Base-by-base conservation (phyloP, 2,888 invertebrate species). In the Patella depressa region DNA sequence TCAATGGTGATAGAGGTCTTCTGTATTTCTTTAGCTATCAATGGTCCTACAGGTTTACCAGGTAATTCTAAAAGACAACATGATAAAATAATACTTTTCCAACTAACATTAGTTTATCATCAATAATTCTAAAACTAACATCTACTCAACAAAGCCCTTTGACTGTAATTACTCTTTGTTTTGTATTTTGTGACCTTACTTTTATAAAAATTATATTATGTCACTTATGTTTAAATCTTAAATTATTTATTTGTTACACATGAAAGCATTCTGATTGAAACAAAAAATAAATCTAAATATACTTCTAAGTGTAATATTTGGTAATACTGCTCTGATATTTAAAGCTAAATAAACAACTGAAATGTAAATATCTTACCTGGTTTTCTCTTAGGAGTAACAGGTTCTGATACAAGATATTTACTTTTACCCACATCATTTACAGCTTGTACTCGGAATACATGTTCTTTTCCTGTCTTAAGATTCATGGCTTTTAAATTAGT, bases 311-410 rank as follows among this genome's bases (percentile, higher is more conserved):
- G 45, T 45, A 9, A 45, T 45, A 45, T 45, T 45, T 45, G 3
- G 45, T 45, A 45, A 45, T 45, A 45, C 3, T 45, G 45, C 45
- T 45, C 7, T 9, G 45, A 45, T 9, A 45, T 45, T 45, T 45
- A 9, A 45, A 45, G 7, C 45, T 45, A 45, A 45, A 45, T 45
- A 45, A 45, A 45, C 45, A 53, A 71, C 19, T 55, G 15, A 55
- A 29, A 59, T 34, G 53, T 71, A 53, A 54, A n/a, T 72, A 45
- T 73, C 96, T 94, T 93, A 97, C 97, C 96, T 88, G 86, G 82
- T 72, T 88, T 85, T 78, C 79, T 85, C 78, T 79, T 82, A 53
- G 87, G 84, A 53, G 81, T 83, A 15, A 87, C 85, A 70, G 82
- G 79, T 73, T 85, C 82, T 9, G 87, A 85, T 79, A 85, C 85